Conservation (phyloP, 2,113 vertebrate species). For the Tragelaphus scriptus region DNA sequence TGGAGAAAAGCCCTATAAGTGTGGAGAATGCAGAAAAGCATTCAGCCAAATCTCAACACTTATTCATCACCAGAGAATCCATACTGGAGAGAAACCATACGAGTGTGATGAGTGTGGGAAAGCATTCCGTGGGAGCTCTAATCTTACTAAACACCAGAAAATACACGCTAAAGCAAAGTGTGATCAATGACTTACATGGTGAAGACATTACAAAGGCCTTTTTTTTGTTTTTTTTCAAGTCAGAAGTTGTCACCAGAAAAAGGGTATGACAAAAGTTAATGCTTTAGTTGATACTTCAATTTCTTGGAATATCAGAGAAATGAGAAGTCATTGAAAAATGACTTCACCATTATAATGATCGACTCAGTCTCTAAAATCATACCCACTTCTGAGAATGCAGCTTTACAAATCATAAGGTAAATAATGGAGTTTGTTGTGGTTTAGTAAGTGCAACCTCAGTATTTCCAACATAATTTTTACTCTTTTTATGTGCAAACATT, state of each 20-base stretch:
- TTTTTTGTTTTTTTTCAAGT: background rate
- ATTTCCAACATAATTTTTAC: background rate
- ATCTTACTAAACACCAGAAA: slow-evolving; percentile 53
- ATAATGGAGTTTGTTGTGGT: background rate
- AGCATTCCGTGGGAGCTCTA: slow-evolving; percentile 13
- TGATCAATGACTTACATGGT: background rate
- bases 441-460: background rate
- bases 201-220: background rate
- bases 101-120: slow-evolving; percentile 34
- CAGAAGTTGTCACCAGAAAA: background rate
- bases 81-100: slow-evolving; percentile 32
- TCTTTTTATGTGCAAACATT: background rate
- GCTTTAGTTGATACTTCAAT: background rate
- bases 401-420: slow-evolving; percentile 22
- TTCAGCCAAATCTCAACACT: slow-evolving; percentile 43
- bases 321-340: background rate
- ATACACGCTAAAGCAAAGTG: background rate
- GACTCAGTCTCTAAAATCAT: background rate
- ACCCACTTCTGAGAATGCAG: background rate
- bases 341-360: background rate
- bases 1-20: slow-evolving; percentile 45
- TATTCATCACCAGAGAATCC: slow-evolving; percentile 49
- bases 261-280: background rate
- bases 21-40: slow-evolving; percentile 38
- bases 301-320: background rate